A percentile compares a stretch with the other conserved stretches of the same genome.
These are phyloP conservation scores for Wiebesia pumilae DNA, from an alignment of 1,140 invertebrate species.

Conservation along the genomic window DNA sequence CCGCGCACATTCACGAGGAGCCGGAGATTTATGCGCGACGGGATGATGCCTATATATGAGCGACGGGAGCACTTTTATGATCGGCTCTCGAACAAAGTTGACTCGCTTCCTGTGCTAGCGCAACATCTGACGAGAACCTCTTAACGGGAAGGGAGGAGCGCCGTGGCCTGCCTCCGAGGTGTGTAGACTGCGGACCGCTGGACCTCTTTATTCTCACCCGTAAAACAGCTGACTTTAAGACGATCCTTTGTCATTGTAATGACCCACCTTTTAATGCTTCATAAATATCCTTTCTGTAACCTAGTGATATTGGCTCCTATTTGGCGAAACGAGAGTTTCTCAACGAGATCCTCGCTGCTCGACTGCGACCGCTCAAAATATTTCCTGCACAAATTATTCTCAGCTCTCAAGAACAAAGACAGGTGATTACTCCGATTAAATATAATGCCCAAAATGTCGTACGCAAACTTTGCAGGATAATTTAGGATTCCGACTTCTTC, in stretches of 20 bases:
- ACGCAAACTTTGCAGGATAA: neutral
- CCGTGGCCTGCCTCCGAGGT: neutral
- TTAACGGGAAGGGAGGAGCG: neutral
- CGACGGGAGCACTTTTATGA: conserved; percentile 69
- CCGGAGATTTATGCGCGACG: conserved; percentile 61
- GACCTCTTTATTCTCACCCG: conserved; percentile 33
- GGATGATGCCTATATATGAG: conserved; percentile 56
- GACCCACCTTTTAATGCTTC: conserved; percentile 40
- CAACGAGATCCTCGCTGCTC: conserved; percentile 3
- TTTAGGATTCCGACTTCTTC: neutral
- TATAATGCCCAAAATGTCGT: neutral
- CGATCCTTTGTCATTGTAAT: conserved; percentile 50
- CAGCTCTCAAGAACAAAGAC: neutral
- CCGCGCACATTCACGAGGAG: conserved; percentile 53
- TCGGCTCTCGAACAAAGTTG: conserved; percentile 56
- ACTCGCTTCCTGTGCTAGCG: conserved; percentile 3
- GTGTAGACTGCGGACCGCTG: neutral
- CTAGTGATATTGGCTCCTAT: conserved; percentile 28
- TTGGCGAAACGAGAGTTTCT: conserved; percentile 7
- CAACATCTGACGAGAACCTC: neutral
- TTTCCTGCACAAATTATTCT: neutral
- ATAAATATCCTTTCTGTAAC: conserved; percentile 41
- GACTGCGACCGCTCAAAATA: conserved; percentile 13
- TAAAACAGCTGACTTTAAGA: conserved; percentile 34
- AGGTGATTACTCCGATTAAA: neutral